Percentiles rank a stretch among this genome's conserved stretches.
Conservation (phyloP, 2,797 vertebrate species). For the Phrynocephalus vlangalii region DNA sequence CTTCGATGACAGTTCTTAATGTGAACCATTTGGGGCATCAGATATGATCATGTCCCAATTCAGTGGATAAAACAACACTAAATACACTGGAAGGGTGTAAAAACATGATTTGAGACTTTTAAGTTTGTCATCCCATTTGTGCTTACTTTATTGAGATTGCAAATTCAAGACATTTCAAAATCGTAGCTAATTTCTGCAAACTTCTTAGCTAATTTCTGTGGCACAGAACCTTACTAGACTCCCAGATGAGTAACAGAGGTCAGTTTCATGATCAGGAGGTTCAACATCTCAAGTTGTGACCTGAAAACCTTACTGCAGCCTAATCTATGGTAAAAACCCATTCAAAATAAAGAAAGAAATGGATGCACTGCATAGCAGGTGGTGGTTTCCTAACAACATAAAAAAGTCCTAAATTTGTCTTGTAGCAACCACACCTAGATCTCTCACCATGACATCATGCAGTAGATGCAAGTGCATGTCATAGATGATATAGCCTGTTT, state of each 20-base stretch:
- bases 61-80: conserved; percentile 2
- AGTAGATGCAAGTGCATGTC: neutral
- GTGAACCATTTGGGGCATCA: neutral
- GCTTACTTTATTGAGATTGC: neutral
- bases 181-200: neutral
- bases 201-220: neutral
- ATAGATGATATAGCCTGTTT: neutral
- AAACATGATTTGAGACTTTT: neutral
- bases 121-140: neutral
- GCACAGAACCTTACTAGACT: neutral
- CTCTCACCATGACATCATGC: neutral
- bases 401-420: neutral
- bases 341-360: neutral
- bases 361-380: neutral
- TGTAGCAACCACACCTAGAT: neutral
- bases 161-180: neutral
- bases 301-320: neutral
- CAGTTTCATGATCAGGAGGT: neutral
- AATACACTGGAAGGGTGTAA: neutral
- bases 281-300: neutral
- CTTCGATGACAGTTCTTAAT: neutral
- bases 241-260: neutral
- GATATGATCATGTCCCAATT: neutral
- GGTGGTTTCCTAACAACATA: neutral
- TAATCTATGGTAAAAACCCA: too few relatives aligned